phyloP scores from a whole-genome alignment of 2,797 vertebrate species.

The Enteromius unitaeniatus region DNA sequence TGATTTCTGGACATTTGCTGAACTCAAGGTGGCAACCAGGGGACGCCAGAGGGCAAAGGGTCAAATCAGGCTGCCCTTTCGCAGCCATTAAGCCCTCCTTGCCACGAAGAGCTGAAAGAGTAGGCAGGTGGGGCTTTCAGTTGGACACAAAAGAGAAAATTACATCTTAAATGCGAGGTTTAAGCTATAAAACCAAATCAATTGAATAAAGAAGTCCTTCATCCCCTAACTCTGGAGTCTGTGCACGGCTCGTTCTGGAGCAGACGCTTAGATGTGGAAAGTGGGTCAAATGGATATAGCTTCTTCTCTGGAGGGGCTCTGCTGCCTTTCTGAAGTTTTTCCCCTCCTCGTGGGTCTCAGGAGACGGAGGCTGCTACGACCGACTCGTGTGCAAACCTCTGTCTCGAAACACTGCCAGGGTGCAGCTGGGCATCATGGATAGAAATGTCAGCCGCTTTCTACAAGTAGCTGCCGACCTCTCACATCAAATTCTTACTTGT shows the following conservation, averaged over 20 bases:
- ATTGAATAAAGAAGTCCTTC: slow-evolving; percentile 36
- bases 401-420: not conserved
- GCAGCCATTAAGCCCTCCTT: not conserved
- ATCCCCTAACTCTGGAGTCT: slow-evolving; percentile 41
- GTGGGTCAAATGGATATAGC: slow-evolving; percentile 61
- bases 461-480: not conserved
- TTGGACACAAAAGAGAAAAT: slow-evolving; percentile 45
- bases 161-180: slow-evolving; percentile 48
- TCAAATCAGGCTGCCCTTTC: slow-evolving; percentile 30
- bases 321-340: slow-evolving; percentile 44
- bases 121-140: slow-evolving; percentile 10
- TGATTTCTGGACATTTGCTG: not conserved
- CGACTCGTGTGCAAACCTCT: slow-evolving; percentile 26
- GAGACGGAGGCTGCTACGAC: slow-evolving; percentile 25
- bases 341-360: not conserved
- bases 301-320: slow-evolving; percentile 52
- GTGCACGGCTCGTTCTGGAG: slow-evolving; percentile 31
- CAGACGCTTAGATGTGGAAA: slow-evolving; percentile 49
- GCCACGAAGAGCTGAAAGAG: slow-evolving; percentile 20
- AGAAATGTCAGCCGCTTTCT: slow-evolving; percentile 1
- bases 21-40: slow-evolving; percentile 16
- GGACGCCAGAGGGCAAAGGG: slow-evolving; percentile 18
- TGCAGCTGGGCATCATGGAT: not conserved
- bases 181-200: slow-evolving; percentile 38
- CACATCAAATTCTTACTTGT: not conserved